Conservation (phyloP, 2,888 invertebrate species). For the Rambutsinella grinnellia region DNA sequence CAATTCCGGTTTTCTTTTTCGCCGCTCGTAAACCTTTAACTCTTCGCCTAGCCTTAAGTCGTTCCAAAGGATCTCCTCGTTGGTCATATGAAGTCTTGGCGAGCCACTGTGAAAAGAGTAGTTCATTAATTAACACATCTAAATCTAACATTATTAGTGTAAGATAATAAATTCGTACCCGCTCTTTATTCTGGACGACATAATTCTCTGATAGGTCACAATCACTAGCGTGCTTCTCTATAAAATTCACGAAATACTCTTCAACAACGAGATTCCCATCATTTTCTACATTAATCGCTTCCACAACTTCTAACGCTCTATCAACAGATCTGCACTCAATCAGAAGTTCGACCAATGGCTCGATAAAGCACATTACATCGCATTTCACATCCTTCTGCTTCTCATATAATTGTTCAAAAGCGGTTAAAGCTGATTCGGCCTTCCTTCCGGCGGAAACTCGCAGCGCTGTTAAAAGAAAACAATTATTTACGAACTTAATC, state of each 20-base stretch:
- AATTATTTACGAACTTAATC: too few species aligned
- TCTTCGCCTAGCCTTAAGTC: not conserved
- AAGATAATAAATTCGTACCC: slow-evolving; percentile 4
- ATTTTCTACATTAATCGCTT: slow-evolving; percentile 29
- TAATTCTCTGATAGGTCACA: slow-evolving; percentile 11
- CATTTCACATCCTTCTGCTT: slow-evolving; percentile 19
- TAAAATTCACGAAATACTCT: slow-evolving; percentile 44
- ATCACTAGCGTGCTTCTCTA: slow-evolving; percentile 28
- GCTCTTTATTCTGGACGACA: not conserved
- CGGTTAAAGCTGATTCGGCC: slow-evolving; percentile 46
- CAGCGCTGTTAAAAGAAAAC: not conserved
- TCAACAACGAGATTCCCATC: slow-evolving; percentile 50
- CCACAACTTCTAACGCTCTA: slow-evolving; percentile 42
- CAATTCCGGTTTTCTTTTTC: not conserved
- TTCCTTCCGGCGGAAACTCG: slow-evolving; percentile 12
- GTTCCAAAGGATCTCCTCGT: not conserved
- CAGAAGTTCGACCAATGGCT: slow-evolving; percentile 54
- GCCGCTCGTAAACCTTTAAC: not conserved
- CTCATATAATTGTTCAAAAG: slow-evolving; percentile 38
- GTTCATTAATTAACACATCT: too few species aligned
- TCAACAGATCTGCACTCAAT: slow-evolving; percentile 25
- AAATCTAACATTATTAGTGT: not conserved
- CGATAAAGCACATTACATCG: slow-evolving; percentile 56
- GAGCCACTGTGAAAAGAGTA: too few species aligned
- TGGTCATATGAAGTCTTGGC: not conserved